Evolutionary conservation across 2,888 invertebrate species (phyloP), one percentile per base, ranked within the genome.

Genomic region (Proisotoma minuta): DNA sequence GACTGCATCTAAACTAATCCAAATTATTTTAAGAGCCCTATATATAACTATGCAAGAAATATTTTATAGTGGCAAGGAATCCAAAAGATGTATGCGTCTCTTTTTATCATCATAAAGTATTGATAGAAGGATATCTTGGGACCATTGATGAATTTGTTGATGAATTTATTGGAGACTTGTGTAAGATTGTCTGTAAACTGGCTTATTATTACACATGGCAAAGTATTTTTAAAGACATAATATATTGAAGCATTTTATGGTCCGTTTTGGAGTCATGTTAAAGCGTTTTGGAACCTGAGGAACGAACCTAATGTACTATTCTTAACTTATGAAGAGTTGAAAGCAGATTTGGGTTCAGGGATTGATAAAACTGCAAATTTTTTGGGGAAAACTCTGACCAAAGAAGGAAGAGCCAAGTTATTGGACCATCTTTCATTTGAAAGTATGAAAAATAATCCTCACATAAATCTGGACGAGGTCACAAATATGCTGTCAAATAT

Each of bases 11-110:
- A n/a, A n/a, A n/a, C n/a, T n/a, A n/a, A n/a, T n/a, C n/a, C n/a
- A n/a, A n/a, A n/a, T n/a, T n/a, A n/a, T n/a, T n/a, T n/a, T n/a
- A n/a, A n/a, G n/a, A n/a, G n/a, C n/a, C n/a, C n/a, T n/a, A n/a
- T n/a, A n/a, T n/a, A n/a, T n/a, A n/a, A n/a, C n/a, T n/a, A n/a
- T n/a, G n/a, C n/a, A n/a, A n/a, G n/a, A n/a, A n/a, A n/a, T n/a
- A n/a, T n/a, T n/a, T n/a, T n/a, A n/a, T n/a, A n/a, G n/a, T n/a
- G n/a, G n/a, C n/a, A n/a, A n/a, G n/a, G n/a, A n/a, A n/a, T n/a
- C n/a, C n/a, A n/a, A n/a, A 89, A 77, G 92, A 93, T 77, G 88
- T 90, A 0, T 86, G 85, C 0, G 88, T 91, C 0, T 92, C 92
- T 0, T 91, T 84, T 77, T 93, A 86, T 75, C 86, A 90, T 76